These are phyloP conservation scores for Equus przewalskii DNA, from an alignment of 2,113 vertebrate genomes.

Conservation along the genomic window DNA sequence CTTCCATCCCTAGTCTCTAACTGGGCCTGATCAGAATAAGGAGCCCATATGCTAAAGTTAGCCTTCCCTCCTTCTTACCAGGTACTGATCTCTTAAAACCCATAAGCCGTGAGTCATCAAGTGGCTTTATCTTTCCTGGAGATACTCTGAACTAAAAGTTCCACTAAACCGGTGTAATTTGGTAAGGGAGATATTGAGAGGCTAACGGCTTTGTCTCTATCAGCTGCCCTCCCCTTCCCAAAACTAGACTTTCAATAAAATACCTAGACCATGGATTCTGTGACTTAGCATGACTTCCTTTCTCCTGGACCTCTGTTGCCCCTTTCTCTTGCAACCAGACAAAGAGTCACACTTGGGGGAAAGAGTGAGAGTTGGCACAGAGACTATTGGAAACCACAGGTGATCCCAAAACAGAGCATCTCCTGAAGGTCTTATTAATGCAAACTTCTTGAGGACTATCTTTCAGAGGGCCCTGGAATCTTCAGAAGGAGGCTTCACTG, in stretches of 20 bases:
- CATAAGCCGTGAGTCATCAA: neutral
- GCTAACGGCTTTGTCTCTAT: neutral
- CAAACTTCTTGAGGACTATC: neutral
- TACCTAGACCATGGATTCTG: neutral
- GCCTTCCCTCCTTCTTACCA: neutral
- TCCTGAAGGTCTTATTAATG: neutral
- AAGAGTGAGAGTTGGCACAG: neutral
- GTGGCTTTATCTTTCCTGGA: neutral
- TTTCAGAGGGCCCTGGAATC: neutral
- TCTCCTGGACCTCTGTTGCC: neutral
- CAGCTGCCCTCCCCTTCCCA: neutral
- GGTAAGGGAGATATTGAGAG: neutral
- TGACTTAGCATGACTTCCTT: neutral
- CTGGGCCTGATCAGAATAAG: neutral
- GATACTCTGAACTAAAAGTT: neutral
- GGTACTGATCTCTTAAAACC: slow-evolving; percentile 15
- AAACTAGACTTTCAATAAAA: slow-evolving; percentile 12
- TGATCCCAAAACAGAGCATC: neutral
- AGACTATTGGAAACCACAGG: neutral
- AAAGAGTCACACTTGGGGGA: neutral
- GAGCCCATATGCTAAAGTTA: neutral
- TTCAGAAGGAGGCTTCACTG: neutral
- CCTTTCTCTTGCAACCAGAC: neutral
- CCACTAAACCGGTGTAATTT: neutral
- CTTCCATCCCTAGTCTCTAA: neutral